Conservation (phyloP, 2,888 invertebrate genomes). For the Amiota communis region DNA sequence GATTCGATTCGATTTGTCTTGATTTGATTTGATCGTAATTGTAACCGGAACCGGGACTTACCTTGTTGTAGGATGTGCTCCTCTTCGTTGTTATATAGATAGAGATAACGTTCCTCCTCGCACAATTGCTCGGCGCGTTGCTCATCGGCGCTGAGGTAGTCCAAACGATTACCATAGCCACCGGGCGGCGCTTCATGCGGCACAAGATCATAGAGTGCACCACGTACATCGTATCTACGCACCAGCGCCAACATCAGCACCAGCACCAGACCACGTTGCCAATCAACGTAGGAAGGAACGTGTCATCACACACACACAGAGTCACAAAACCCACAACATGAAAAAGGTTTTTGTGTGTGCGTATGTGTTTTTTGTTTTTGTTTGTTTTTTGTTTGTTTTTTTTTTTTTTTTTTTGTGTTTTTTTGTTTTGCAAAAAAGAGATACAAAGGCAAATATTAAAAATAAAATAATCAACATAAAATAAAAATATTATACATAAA, state of each 20-base stretch:
- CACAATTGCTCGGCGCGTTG: conserved; percentile 90
- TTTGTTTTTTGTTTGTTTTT: background rate
- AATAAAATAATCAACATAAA: conserved; percentile 33
- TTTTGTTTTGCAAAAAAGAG: conserved; percentile 24
- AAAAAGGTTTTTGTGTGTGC: background rate
- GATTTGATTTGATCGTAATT: background rate
- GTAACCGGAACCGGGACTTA: conserved; percentile 69
- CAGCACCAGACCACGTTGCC: background rate
- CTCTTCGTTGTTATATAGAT: conserved; percentile 87
- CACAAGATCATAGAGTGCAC: conserved; percentile 89
- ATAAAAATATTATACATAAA: conserved; percentile 1
- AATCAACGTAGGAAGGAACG: conserved; percentile 39
- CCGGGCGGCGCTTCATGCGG: conserved; percentile 86
- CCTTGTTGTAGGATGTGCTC: conserved; percentile 94
- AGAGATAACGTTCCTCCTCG: conserved; percentile 95
- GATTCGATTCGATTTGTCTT: background rate
- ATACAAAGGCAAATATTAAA: conserved; percentile 50
- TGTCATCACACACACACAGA: conserved; percentile 35
- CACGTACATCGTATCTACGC: conserved; percentile 93
- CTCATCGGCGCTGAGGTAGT: conserved; percentile 81
- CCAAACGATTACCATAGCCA: conserved; percentile 77
- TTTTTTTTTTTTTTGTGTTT: background rate
- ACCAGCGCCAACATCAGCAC: conserved; percentile 24
- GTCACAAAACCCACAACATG: conserved; percentile 4
- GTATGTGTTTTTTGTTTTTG: conserved; percentile 5